These are phyloP conservation scores for Globodera ellingtonae DNA, from an alignment of 1,140 invertebrate genomes.

Conservation along the genomic window DNA sequence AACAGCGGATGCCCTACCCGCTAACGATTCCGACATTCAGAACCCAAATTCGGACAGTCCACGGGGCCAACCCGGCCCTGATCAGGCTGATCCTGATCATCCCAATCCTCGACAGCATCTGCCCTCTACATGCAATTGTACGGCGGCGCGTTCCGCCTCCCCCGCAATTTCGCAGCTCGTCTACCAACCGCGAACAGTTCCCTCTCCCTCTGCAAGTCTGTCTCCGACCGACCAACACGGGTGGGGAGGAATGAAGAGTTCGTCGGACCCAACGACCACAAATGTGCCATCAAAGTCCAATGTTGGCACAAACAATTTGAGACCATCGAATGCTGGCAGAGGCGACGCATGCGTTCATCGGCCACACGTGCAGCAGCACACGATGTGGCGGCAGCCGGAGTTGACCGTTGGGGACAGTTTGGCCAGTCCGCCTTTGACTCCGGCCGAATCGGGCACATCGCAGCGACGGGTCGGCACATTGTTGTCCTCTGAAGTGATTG, in stretches of 20 bases:
- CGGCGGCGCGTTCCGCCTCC: neutral
- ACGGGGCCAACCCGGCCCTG: neutral
- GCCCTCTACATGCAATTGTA: neutral
- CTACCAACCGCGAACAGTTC: constrained; percentile 5
- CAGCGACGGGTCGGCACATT: neutral
- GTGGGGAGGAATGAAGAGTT: neutral
- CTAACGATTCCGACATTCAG: too few species aligned
- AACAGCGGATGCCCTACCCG: too few species aligned
- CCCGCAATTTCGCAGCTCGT: neutral
- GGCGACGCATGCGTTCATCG: neutral
- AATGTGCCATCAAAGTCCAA: neutral
- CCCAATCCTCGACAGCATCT: neutral
- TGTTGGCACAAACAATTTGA: neutral
- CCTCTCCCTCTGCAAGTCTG: neutral
- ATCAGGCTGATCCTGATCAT: neutral
- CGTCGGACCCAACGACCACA: neutral
- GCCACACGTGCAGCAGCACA: neutral
- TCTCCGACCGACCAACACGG: neutral
- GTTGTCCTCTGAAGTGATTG: neutral
- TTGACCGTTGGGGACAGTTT: neutral
- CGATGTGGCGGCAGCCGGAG: neutral
- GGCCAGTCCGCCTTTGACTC: neutral
- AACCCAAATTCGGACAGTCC: neutral
- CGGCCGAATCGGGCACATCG: neutral
- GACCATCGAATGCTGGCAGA: neutral